Percentiles rank a stretch among this genome's conserved stretches.
Conservation (phyloP, 2,797 vertebrate species). For the Antennarius maculatus region DNA sequence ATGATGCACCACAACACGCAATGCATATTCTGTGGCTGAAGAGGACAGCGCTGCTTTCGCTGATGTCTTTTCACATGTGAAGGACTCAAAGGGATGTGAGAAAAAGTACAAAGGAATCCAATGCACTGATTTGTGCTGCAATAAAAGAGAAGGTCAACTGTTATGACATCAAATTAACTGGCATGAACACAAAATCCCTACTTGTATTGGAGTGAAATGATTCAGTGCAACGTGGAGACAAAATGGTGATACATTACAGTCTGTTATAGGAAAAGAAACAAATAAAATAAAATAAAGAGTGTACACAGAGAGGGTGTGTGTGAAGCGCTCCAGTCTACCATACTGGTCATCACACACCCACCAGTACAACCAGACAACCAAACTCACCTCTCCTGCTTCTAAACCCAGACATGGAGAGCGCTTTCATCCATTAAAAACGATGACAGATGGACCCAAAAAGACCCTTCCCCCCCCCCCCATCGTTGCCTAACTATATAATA, state of each 20-base stretch:
- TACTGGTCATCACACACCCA: slow-evolving; percentile 1
- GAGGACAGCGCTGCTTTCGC: slow-evolving; percentile 17
- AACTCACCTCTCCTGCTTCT: slow-evolving; percentile 32
- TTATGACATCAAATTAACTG: slow-evolving; percentile 50
- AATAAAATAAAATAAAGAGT: not conserved
- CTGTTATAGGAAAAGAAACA: slow-evolving; percentile 24
- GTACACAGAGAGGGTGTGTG: slow-evolving; percentile 1
- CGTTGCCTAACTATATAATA: slow-evolving; percentile 46
- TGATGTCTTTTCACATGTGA: slow-evolving; percentile 28
- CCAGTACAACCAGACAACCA: not conserved
- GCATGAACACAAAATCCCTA: slow-evolving; percentile 51
- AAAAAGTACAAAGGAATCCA: slow-evolving; percentile 44
- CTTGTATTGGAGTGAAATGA: slow-evolving; percentile 44
- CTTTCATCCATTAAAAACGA: slow-evolving; percentile 60
- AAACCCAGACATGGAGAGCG: slow-evolving; percentile 39
- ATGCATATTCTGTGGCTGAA: not conserved
- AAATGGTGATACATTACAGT: slow-evolving; percentile 13
- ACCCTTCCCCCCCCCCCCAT: slow-evolving; percentile 13
- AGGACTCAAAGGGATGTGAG: slow-evolving; percentile 24
- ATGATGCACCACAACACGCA: slow-evolving; percentile 6
- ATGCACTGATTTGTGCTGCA: slow-evolving; percentile 52
- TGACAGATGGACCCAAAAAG: slow-evolving; percentile 25
- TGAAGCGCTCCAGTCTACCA: slow-evolving; percentile 4
- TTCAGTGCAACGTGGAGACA: not conserved
- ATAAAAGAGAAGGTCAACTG: slow-evolving; percentile 67